Percentiles rank a stretch among this genome's conserved stretches.
Conservation (phyloP, 2,797 vertebrate species). For the Anguilla pacifica region DNA sequence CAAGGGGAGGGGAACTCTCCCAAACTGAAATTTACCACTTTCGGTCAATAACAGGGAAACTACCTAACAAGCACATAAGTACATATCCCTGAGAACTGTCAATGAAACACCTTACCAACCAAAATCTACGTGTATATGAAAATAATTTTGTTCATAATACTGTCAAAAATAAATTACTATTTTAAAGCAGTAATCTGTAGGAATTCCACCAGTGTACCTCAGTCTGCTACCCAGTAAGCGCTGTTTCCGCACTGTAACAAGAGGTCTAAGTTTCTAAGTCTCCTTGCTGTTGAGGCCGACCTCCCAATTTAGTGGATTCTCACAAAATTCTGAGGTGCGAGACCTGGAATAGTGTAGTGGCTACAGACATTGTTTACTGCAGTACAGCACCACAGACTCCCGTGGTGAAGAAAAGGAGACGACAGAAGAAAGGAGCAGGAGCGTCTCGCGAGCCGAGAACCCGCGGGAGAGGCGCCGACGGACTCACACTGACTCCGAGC, state of each 20-base stretch:
- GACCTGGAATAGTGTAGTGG: background rate
- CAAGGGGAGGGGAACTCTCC: background rate
- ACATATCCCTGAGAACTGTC: background rate
- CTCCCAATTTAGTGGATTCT: background rate
- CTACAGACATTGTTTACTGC: background rate
- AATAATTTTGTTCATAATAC: background rate
- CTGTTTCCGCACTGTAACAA: background rate
- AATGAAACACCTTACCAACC: background rate
- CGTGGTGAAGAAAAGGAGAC: background rate
- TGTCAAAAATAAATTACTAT: background rate
- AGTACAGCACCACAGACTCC: background rate
- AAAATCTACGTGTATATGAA: background rate
- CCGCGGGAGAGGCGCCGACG: background rate
- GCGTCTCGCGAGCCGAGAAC: too few species aligned
- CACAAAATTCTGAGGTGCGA: background rate
- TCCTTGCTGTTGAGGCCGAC: background rate
- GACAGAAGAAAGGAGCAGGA: too few species aligned
- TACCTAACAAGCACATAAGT: background rate
- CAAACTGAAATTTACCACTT: background rate
- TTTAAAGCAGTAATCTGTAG: background rate
- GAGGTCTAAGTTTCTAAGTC: background rate
- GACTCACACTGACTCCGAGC: constrained; percentile 71
- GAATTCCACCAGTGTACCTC: too few species aligned
- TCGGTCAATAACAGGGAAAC: background rate
- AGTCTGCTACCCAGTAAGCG: too few species aligned